A percentile compares a stretch with the other conserved stretches of the same genome.
Conservation (phyloP, 2,797 vertebrate genomes). For the Rhincodon typus region DNA sequence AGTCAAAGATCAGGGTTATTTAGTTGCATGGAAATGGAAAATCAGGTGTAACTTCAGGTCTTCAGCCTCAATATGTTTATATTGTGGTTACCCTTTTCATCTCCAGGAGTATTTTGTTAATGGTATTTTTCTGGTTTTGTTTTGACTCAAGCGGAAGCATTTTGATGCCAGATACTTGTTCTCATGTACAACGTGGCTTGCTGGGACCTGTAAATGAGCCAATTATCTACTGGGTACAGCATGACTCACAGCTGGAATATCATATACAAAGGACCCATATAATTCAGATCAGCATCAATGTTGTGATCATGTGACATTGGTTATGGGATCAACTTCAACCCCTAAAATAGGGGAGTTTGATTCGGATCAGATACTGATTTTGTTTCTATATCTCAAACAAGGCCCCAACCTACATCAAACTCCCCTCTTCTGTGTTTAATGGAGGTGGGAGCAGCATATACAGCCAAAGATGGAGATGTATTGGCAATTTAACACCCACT, state of each 20-base stretch:
- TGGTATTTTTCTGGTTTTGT: not conserved
- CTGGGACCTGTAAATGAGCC: not conserved
- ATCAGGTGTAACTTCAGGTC: not conserved
- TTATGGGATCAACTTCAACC: not conserved
- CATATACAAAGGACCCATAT: not conserved
- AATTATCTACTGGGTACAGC: not conserved
- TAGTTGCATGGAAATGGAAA: not conserved
- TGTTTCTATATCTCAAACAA: too few species aligned
- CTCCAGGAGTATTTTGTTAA: not conserved
- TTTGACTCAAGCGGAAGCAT: not conserved
- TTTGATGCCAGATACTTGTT: not conserved
- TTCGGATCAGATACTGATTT: too few species aligned
- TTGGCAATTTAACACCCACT: too few species aligned
- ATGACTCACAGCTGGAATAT: not conserved
- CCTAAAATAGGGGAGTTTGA: too few species aligned
- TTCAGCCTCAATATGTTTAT: not conserved
- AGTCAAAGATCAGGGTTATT: not conserved
- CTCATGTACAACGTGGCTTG: not conserved
- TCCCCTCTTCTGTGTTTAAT: too few species aligned
- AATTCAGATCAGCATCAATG: not conserved
- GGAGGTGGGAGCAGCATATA: too few species aligned
- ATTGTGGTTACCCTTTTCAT: not conserved
- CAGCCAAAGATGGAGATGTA: too few species aligned
- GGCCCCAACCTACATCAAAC: too few species aligned
- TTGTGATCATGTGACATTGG: not conserved